Evolutionary conservation across 2,888 invertebrate genomes (phyloP), one percentile per base, ranked within the genome.

Genomic region (Orchesellides sinensis): DNA sequence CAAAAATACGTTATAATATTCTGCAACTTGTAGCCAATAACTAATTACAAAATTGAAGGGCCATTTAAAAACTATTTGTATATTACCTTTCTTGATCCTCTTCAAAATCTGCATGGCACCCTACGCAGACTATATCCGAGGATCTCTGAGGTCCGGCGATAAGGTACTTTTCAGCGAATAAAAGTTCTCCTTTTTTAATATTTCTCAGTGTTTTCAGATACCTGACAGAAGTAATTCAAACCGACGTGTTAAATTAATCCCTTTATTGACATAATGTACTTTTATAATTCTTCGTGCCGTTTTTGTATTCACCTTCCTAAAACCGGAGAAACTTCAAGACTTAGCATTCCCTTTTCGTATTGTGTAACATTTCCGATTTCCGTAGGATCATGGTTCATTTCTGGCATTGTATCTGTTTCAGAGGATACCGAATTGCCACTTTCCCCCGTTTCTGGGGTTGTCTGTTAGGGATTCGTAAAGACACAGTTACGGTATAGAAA

Each of bases 71-170:
- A 10, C 32, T 32, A 5, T 32, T 6, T 32, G 10, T 32, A 32
- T 32, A 32, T 6, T 32, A 86, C 87, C 85, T 83, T 82, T 84
- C 77, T 54, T 84, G 65, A 91, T 91, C 0, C 95, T 90, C 6
- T 40, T 85, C 40, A 56, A 85, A 82, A n/a, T 83, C 84, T 0
- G 86, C 65, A 69, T 89, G 89, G 81, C 89, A 89, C 0, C 89
- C 88, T 29, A 89, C 85, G 59, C 89, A 89, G 21, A 89, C 84
- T 8, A 87, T 84, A 19, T 87, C 85, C 0, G 87, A 84, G 6
- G 86, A 83, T 12, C 85, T 66, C 54, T 86, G 83, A 0, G 89
- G 89, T 10, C 89, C 89, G 10, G 88, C 83, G 0, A 88, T 83
- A 0, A 89, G 59, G 19, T 87, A 88, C 4, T 91, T 90, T 83